These are phyloP conservation scores for Pycnonotus jocosus DNA, from an alignment of 2,113 vertebrate species.

Conservation along the genomic window DNA sequence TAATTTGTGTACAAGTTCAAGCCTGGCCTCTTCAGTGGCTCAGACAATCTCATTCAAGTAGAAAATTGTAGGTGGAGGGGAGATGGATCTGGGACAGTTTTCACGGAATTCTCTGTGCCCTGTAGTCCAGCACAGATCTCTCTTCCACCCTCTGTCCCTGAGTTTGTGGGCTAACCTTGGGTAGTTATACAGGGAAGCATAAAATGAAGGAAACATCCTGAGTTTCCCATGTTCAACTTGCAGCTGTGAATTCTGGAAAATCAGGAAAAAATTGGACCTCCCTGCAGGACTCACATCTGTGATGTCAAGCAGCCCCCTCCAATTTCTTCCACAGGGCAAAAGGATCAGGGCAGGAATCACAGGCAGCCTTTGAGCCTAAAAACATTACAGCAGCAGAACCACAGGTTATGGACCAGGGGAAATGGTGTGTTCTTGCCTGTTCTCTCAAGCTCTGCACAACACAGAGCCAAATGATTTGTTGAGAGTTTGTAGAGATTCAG, in stretches of 20 bases:
- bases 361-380: neutral
- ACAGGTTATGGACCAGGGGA: neutral
- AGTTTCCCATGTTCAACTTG: neutral
- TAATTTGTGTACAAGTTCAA: neutral
- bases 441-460: neutral
- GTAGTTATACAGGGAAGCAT: neutral
- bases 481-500: neutral
- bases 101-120: neutral
- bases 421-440: neutral
- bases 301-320: neutral
- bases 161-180: neutral
- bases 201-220: neutral
- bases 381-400: neutral
- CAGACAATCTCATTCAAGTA: neutral
- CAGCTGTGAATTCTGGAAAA: neutral
- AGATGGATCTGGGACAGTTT: neutral
- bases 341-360: neutral
- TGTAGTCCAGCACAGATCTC: neutral
- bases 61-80: neutral
- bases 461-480: neutral
- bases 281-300: neutral
- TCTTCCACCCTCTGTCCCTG: fast-evolving
- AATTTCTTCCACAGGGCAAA: neutral
- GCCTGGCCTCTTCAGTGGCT: neutral
- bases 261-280: neutral